Evolutionary conservation across 2,797 vertebrate species (phyloP).

Genomic region (Danio jaintianensis): DNA sequence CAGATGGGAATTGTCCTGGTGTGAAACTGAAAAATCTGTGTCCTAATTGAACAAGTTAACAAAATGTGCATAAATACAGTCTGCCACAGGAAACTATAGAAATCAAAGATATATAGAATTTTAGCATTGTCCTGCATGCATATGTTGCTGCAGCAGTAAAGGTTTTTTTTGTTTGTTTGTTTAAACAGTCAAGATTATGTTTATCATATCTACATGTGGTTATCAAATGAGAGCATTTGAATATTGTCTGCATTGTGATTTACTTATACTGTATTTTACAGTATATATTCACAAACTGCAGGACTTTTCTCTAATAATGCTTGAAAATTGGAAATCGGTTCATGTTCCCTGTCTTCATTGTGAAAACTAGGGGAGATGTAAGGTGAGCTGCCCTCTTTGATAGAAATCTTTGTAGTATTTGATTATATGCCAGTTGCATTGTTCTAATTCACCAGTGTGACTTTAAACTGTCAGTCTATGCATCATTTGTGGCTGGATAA

Average conservation of each 20-base stretch:
- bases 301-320: neutral
- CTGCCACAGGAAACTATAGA: conserved; percentile 69
- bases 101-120: conserved; percentile 70
- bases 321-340: neutral
- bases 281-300: neutral
- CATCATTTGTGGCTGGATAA: neutral
- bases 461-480: neutral
- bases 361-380: neutral
- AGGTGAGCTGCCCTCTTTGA: neutral
- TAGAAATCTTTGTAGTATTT: neutral
- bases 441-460: neutral
- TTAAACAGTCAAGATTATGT: neutral
- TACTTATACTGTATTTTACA: neutral
- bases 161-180: neutral
- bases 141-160: conserved; percentile 53
- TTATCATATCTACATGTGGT: neutral
- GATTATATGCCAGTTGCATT: too few species aligned
- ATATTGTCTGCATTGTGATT: neutral
- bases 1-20: conserved; percentile 72
- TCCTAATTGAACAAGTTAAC: conserved; percentile 79
- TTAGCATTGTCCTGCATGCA: conserved; percentile 58
- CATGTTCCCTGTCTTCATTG: neutral
- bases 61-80: conserved; percentile 73
- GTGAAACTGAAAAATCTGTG: conserved; percentile 75
- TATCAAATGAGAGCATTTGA: neutral